Evolutionary conservation across 1,140 invertebrate species (phyloP).

Genomic region (Ceratoteleas bidentatus): DNA sequence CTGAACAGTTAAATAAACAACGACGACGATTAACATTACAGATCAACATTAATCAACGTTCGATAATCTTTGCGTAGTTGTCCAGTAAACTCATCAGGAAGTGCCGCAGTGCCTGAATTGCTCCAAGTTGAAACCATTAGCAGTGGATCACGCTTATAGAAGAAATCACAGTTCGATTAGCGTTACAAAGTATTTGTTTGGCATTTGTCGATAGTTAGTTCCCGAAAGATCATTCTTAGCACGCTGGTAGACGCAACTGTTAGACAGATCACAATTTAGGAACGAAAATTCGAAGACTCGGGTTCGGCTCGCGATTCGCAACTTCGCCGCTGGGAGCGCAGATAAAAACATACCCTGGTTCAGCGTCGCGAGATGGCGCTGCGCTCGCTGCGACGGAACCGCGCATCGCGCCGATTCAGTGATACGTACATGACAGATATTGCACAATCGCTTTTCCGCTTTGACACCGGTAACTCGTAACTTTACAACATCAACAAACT

Average conservation of each 20-base stretch:
- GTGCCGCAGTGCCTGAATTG: constrained; percentile 13
- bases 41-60: constrained; percentile 35
- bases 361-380: background rate
- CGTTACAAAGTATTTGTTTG: constrained; percentile 25
- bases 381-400: constrained; percentile 15
- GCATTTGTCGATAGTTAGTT: constrained; percentile 17
- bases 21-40: constrained; percentile 1
- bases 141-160: constrained; percentile 31
- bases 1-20: constrained; percentile 29
- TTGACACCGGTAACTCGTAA: background rate
- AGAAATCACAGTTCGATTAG: constrained; percentile 38
- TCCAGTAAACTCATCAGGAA: constrained; percentile 24
- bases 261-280: constrained; percentile 36
- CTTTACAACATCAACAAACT: constrained; percentile 6
- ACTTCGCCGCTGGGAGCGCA: background rate
- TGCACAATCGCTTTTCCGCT: background rate
- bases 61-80: constrained; percentile 44
- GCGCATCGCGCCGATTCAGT: background rate
- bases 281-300: constrained; percentile 50
- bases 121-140: constrained; percentile 15
- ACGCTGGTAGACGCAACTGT: background rate
- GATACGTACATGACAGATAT: constrained; percentile 2
- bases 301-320: constrained; percentile 13
- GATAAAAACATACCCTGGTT: constrained; percentile 14
- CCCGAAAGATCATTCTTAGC: constrained; percentile 15